Base-by-base conservation (phyloP, 1,140 invertebrate species). In the Drosophila punjabiensis region DNA sequence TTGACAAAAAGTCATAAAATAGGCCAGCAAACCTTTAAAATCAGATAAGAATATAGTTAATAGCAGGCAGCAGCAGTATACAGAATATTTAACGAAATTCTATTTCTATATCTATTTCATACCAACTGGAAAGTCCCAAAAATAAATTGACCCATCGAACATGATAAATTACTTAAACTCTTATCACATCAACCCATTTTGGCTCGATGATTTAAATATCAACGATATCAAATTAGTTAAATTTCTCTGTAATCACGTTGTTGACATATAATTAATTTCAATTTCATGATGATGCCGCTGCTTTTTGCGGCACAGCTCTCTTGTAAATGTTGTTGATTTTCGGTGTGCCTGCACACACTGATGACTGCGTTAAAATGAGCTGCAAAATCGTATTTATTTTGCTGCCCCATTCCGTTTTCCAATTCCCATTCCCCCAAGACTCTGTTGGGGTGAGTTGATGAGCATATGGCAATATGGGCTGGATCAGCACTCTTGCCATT, bases 191-290 rank as follows among this genome's bases (percentile, higher is more conserved):
- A 70, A 32, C 32, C 52, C 55, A 33, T 56, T 55, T 55, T 11
- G n/a, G 37, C 39, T 41, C 20, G 2, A 28, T 41, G 8, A 32
- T 41, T 43, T 39, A 61, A 78, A 41, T 62, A 41, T 62, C 45
- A 41, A 18, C 45, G 32, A 35, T 56, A 65, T 74, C 70, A 52
- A 74, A 74, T 74, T 74, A 74, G 70, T 74, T 74, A 52, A 62
- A 74, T 74, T 74, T 74, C 68, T 35, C 70, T 52, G 70, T 71
- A 74, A 74, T 74, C 70, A 71, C 69, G 53, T 60, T 79, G 76
- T 79, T 79, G 76, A 79, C 76, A 79, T 79, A 79, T 79, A 79
- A 79, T 79, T 79, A 79, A 79, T 79, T 79, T 65, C 60, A 59
- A 65, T 70, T 78, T 77, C 75, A 62, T 69, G 76, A 78, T 78